phyloP scores from a whole-genome alignment of 2,113 vertebrate genomes.

The Micronycteris hirsuta region DNA sequence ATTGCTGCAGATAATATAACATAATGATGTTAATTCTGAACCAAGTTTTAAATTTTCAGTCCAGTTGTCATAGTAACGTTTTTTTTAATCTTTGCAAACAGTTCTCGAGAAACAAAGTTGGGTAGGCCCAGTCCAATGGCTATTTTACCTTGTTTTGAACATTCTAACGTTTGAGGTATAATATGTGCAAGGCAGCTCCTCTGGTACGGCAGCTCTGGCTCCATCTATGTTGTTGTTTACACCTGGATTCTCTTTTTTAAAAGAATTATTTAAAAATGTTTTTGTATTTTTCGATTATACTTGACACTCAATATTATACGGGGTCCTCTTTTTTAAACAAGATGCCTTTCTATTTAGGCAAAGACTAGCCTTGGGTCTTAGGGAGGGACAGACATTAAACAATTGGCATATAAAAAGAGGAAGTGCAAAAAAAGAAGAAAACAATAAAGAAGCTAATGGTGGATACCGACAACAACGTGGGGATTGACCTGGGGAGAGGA shows the following conservation, averaged over 20 bases:
- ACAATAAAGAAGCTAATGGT: neutral
- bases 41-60: neutral
- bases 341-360: neutral
- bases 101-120: neutral
- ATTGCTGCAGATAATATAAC: neutral
- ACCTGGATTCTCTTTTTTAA: neutral
- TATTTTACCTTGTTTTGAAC: neutral
- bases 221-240: neutral
- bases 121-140: neutral
- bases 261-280: neutral
- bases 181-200: neutral
- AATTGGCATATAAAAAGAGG: conserved; percentile 32
- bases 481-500: no score
- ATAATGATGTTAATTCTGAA: neutral
- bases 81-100: neutral
- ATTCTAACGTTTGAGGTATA: neutral
- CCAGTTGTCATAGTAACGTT: neutral
- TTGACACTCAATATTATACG: neutral
- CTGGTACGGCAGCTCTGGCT: neutral
- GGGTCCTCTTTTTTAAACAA: neutral
- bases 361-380: neutral
- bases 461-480: no score
- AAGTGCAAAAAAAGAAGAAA: neutral
- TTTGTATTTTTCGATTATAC: neutral
- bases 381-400: neutral